Evolutionary conservation across 1,140 invertebrate genomes (phyloP).

Genomic region (Hyposmocoma kahamanoa): DNA sequence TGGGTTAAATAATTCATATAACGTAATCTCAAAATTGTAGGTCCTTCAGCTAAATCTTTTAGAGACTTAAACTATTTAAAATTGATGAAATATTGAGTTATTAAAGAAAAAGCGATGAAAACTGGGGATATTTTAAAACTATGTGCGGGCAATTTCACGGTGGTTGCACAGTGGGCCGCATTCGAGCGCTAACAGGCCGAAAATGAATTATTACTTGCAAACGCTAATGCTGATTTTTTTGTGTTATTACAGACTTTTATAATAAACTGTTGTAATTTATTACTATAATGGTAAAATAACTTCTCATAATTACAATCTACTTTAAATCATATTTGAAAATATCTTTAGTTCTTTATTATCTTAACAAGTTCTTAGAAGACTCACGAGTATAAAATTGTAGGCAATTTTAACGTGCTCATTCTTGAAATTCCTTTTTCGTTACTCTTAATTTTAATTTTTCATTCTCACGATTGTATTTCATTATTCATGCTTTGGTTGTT

Average conservation of each 20-base stretch:
- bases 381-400: not conserved
- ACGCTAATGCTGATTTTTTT: slow-evolving; percentile 18
- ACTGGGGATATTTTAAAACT: slow-evolving; percentile 54
- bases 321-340: not conserved
- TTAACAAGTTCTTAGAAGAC: not conserved
- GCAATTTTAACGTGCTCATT: too few relatives aligned
- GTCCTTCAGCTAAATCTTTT: not conserved
- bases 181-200: slow-evolving; percentile 26
- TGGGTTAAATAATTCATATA: not conserved
- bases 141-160: slow-evolving; percentile 63
- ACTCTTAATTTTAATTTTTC: too few relatives aligned
- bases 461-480: too few relatives aligned
- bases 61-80: slow-evolving; percentile 14
- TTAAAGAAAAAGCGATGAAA: slow-evolving; percentile 30
- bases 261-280: not conserved
- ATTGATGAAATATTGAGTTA: too few relatives aligned
- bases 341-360: not conserved
- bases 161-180: slow-evolving; percentile 19
- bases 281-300: not conserved
- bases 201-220: slow-evolving; percentile 41
- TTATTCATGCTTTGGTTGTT: too few relatives aligned
- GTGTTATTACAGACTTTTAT: not conserved
- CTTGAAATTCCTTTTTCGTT: too few relatives aligned
- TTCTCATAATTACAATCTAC: not conserved
- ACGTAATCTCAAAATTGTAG: not conserved